phyloP scores from a whole-genome alignment of 2,113 vertebrate genomes.

The Numenius arquata region DNA sequence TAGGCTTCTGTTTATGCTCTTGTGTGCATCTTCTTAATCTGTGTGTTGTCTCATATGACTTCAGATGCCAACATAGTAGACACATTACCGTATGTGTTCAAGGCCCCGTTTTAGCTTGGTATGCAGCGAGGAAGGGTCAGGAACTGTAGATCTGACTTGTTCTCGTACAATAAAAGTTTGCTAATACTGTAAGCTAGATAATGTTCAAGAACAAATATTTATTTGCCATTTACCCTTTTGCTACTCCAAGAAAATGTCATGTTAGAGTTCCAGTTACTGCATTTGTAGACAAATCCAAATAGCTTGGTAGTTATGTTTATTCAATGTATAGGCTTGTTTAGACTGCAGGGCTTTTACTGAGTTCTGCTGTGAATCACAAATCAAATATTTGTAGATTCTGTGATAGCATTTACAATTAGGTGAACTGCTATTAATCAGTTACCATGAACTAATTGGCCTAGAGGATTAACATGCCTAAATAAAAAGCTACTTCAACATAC shows the following conservation, averaged over 20 bases:
- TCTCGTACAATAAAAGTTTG: background rate
- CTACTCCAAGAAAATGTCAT: constrained; percentile 25
- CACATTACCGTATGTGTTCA: background rate
- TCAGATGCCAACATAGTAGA: background rate
- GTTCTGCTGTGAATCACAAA: background rate
- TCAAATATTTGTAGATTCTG: constrained; percentile 43
- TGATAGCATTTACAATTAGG: background rate
- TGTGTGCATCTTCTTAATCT: background rate
- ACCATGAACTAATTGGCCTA: background rate
- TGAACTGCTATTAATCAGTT: constrained; percentile 9
- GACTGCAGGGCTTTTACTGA: constrained; percentile 22
- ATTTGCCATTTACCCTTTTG: constrained; percentile 47
- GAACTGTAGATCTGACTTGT: background rate
- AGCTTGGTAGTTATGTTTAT: constrained; percentile 47
- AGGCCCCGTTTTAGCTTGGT: background rate
- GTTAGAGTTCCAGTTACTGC: background rate
- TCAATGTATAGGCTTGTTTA: constrained; percentile 39
- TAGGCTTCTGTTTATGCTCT: background rate
- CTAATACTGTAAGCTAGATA: background rate
- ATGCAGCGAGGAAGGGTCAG: background rate
- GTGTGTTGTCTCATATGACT: background rate
- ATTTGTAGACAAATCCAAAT: constrained; percentile 37
- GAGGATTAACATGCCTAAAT: constrained; percentile 20
- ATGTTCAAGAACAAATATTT: constrained; percentile 34
- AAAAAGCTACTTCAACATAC: background rate